Evolutionary conservation across 2,888 invertebrate species (phyloP), one percentile per base, ranked within the genome.

Genomic region (Chesias legatella): DNA sequence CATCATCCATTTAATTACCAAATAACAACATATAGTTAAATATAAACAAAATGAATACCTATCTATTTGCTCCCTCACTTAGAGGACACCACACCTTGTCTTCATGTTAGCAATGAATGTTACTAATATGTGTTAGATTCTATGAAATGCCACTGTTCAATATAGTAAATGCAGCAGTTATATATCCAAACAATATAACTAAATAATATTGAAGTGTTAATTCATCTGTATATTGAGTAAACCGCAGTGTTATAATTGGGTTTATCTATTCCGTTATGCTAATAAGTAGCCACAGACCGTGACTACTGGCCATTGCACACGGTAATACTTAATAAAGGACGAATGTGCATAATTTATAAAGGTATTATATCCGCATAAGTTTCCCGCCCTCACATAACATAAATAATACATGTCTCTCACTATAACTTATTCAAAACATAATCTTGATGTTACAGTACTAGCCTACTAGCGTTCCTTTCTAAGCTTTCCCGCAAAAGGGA

Each of bases 301-400:
- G 56, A 55, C 56, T 57, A 48, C 48, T 51, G 47, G 47, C 55
- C 48, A 53, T 57, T 57, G 55, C 55, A 53, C 48, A 36, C 39
- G 43, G 53, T 48, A 48, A 42, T 51, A 57, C 44, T 40, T 44
- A 52, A 51, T 46, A 42, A 51, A 55, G 54, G 52, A 51, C 56
- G 46, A 53, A 55, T 51, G 51, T 44, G 51, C 53, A 55, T 53
- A 55, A 51, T 50, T 57, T 53, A 54, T 40, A 50, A 48, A 49
- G 42, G 49, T 45, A 55, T 51, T 56, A 54, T 57, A 48, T 49
- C 48, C 49, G 44, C 43, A 39, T 37, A 51, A 49, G 43, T 53
- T 48, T 51, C 43, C 48, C 45, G 35, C 37, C 46, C 41, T 42
- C 35, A 43, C 45, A 53, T 53, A 48, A 37, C 50, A 56, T 54